Evolutionary conservation across 2,113 vertebrate species (phyloP).

Genomic region (Nothoprocta pentlandii): DNA sequence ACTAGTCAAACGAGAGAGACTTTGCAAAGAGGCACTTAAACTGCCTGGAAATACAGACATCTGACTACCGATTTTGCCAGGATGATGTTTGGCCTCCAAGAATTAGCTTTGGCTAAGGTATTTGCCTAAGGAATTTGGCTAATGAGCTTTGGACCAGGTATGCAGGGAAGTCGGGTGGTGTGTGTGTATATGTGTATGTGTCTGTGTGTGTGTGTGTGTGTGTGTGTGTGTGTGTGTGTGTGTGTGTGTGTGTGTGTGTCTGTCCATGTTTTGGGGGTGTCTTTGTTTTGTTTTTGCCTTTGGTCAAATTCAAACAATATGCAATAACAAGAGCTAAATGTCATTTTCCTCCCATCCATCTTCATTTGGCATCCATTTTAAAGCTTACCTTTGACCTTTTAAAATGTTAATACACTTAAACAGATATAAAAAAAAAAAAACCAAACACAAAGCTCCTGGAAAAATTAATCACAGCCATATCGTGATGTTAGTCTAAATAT

Average conservation of each 20-base stretch:
- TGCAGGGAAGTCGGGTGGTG: not conserved
- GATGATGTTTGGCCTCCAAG: not conserved
- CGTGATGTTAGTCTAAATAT: slow-evolving; percentile 30
- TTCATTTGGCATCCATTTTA: slow-evolving; percentile 72
- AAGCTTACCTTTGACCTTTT: slow-evolving; percentile 72
- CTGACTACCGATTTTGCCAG: not conserved
- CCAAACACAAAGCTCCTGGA: slow-evolving; percentile 45
- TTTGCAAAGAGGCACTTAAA: not conserved
- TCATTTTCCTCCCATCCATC: slow-evolving; percentile 71
- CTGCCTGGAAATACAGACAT: not conserved
- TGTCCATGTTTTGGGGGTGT: not conserved
- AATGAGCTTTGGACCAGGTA: not conserved
- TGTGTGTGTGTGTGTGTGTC: not conserved
- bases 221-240: not conserved
- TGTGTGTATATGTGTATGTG: not conserved
- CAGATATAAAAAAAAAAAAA: slow-evolving; percentile 48
- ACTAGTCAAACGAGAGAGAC: not conserved
- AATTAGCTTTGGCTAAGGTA: not conserved
- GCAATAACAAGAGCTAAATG: slow-evolving; percentile 73
- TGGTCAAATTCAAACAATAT: slow-evolving; percentile 72
- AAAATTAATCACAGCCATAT: slow-evolving; percentile 52
- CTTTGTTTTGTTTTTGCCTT: slow-evolving; percentile 75
- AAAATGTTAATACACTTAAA: slow-evolving; percentile 72
- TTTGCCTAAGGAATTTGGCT: no score
- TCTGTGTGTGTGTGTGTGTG: not conserved